phyloP scores from a whole-genome alignment of 1,140 invertebrate species.

The Luehdorfia chinensis region DNA sequence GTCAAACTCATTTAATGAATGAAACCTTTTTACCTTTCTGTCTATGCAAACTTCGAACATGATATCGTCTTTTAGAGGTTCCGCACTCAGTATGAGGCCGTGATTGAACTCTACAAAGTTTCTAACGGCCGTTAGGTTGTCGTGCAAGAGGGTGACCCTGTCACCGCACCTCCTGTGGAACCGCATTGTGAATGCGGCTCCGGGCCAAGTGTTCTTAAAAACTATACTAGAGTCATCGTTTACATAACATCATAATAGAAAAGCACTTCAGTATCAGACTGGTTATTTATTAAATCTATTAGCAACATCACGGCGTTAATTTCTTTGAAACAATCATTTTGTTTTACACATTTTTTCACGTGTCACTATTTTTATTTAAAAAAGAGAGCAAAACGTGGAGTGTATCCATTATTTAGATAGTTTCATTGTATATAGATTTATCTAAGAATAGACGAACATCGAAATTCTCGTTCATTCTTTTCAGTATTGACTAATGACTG shows the following conservation, averaged over 20 bases:
- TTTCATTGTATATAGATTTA: neutral
- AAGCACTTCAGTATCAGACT: neutral
- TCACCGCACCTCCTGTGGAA: slow-evolving; percentile 91
- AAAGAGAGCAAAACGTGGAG: neutral
- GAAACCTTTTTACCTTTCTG: slow-evolving; percentile 90
- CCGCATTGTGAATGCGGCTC: slow-evolving; percentile 70
- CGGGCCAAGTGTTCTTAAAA: neutral
- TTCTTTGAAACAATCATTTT: neutral
- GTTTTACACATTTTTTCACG: neutral
- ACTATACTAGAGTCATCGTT: neutral
- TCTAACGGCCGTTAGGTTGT: slow-evolving; percentile 88
- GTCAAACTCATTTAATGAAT: too few species aligned
- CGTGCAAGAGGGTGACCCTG: slow-evolving; percentile 87
- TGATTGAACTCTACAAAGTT: slow-evolving; percentile 88
- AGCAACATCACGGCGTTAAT: neutral
- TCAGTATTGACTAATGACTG: neutral
- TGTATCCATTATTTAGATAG: neutral
- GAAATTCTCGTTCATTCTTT: neutral
- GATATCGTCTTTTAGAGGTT: slow-evolving; percentile 88
- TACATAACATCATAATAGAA: neutral
- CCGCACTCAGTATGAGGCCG: slow-evolving; percentile 84
- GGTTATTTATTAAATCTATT: neutral
- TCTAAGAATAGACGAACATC: neutral
- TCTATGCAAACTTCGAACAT: slow-evolving; percentile 94
- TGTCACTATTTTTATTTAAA: neutral